A percentile compares a stretch with the other conserved stretches of the same genome.
phyloP scores from a whole-genome alignment of 1,140 invertebrate species.

The Coelopa frigida region DNA sequence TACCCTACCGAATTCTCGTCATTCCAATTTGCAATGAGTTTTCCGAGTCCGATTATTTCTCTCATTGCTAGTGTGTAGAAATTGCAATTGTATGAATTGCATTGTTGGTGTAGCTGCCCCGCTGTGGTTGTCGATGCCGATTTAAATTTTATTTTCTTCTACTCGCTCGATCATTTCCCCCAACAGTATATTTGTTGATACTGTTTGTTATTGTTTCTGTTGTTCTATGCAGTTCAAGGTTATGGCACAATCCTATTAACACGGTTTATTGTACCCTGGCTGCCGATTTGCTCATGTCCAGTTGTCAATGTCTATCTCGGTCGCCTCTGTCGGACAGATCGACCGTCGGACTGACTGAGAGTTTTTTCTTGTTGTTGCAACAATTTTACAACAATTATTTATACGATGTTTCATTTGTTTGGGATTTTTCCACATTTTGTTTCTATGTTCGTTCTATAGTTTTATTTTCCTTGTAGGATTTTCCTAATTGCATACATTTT shows the following conservation, averaged over 20 bases:
- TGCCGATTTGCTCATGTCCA: no score
- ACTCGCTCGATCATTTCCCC: background rate
- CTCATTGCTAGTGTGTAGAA: no score
- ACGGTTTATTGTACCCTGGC: conserved; percentile 43
- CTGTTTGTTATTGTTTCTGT: background rate
- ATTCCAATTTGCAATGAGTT: background rate
- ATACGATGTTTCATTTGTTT: conserved; percentile 44
- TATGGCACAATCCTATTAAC: conserved; percentile 38
- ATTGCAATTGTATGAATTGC: no score
- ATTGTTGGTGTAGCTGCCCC: no score
- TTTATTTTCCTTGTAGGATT: no score
- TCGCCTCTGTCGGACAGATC: no score
- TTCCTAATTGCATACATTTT: no score
- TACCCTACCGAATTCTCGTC: conserved; percentile 15
- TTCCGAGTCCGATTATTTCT: background rate
- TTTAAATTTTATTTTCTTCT: background rate
- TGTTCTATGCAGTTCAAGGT: conserved; percentile 30
- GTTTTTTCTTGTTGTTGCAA: conserved; percentile 2
- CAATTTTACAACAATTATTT: conserved; percentile 40
- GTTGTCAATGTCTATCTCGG: no score
- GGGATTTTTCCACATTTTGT: conserved; percentile 33
- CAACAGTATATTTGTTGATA: background rate
- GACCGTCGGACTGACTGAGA: no score
- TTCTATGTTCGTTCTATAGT: no score
- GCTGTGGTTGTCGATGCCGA: background rate